Conservation (phyloP, 2,113 vertebrate species). For the Engystomops pustulosus region DNA sequence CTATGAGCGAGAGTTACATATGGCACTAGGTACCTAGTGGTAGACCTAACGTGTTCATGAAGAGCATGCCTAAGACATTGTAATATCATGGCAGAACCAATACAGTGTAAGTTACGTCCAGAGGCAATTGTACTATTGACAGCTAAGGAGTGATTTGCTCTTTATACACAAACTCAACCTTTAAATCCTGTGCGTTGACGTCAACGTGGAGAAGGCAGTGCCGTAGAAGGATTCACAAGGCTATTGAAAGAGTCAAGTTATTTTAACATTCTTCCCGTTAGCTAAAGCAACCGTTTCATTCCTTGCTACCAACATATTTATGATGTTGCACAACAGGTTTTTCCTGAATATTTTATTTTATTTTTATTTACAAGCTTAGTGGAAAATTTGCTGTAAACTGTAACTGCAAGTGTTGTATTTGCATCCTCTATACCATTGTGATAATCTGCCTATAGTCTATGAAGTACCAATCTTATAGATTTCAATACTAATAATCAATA, state of each 20-base stretch:
- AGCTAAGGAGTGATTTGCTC: neutral
- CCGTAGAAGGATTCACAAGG: constrained; percentile 34
- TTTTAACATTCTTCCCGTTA: constrained; percentile 45
- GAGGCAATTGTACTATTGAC: neutral
- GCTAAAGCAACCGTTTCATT: constrained; percentile 56
- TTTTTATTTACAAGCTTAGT: constrained; percentile 32
- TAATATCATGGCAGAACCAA: neutral
- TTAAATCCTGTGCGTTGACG: constrained; percentile 36
- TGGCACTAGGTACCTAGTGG: neutral
- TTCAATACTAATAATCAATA: too few species aligned
- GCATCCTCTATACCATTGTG: neutral
- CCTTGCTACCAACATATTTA: constrained; percentile 46
- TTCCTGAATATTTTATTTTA: constrained; percentile 30
- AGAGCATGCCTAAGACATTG: neutral
- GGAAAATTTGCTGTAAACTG: neutral
- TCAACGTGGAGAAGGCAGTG: constrained; percentile 22
- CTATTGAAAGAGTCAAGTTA: constrained; percentile 47
- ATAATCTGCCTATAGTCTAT: neutral
- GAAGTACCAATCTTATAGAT: too few species aligned
- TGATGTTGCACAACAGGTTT: constrained; percentile 46
- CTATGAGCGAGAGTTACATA: too few species aligned
- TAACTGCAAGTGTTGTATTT: neutral
- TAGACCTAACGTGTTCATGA: neutral
- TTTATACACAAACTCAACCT: constrained; percentile 26
- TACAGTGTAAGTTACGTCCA: neutral